Evolutionary conservation across 2,797 vertebrate genomes (phyloP).

Genomic region (Myotis planiceps): DNA sequence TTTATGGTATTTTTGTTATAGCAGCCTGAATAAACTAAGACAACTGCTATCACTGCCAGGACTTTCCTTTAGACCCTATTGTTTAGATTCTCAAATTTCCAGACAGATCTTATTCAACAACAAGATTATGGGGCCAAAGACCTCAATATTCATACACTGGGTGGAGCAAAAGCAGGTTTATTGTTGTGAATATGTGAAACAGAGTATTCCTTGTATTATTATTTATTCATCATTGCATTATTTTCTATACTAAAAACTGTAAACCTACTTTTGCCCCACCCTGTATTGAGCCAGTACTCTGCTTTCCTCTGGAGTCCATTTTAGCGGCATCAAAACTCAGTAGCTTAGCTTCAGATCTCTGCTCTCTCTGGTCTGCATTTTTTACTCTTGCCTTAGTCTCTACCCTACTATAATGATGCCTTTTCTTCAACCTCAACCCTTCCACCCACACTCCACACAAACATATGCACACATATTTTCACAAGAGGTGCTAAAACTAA

Average conservation of each 20-base stretch:
- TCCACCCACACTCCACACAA: neutral
- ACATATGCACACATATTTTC: neutral
- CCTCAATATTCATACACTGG: neutral
- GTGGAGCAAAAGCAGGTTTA: neutral
- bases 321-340: neutral
- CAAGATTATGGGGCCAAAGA: neutral
- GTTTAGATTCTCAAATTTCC: neutral
- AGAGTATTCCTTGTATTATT: neutral
- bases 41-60: neutral
- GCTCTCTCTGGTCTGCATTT: neutral
- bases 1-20: neutral
- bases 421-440: neutral
- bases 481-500: neutral
- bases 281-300: neutral
- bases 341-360: neutral
- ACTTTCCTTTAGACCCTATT: neutral
- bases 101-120: neutral
- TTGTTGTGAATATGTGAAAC: neutral
- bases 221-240: neutral
- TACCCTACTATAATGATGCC: accelerated
- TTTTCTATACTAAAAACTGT: neutral
- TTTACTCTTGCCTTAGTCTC: neutral
- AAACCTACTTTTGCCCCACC: neutral
- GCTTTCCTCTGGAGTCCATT: neutral
- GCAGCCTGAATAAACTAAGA: neutral